Conservation (phyloP, 2,797 vertebrate genomes). For the Sciurus vulgaris region DNA sequence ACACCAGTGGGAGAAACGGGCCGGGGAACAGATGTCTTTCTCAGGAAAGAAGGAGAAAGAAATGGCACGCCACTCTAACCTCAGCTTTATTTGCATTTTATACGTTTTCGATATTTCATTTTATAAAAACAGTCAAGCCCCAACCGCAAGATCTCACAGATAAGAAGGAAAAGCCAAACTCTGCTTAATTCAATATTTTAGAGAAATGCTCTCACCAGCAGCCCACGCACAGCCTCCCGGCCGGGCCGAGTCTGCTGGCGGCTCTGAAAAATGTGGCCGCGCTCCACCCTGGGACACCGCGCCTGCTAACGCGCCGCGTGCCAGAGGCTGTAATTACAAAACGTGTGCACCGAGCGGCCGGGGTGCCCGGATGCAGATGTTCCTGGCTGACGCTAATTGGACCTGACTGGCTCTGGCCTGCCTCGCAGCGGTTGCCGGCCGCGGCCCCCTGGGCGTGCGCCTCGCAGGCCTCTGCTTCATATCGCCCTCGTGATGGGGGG, state of each 20-base stretch:
- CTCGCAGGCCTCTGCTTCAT: constrained; percentile 89
- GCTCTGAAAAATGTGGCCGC: constrained; percentile 91
- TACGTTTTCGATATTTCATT: constrained; percentile 89
- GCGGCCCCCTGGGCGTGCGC: constrained; percentile 86
- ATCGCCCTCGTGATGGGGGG: constrained; percentile 85
- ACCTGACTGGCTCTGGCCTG: constrained; percentile 92
- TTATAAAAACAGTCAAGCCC: constrained; percentile 89
- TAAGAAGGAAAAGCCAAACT: constrained; percentile 90
- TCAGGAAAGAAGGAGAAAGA: constrained; percentile 43
- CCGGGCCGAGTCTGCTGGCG: constrained; percentile 90
- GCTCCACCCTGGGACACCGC: constrained; percentile 91
- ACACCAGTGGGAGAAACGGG: constrained; percentile 46
- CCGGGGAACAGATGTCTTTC: constrained; percentile 85
- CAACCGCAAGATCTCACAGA: constrained; percentile 91
- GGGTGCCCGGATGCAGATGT: constrained; percentile 92
- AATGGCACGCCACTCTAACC: constrained; percentile 78
- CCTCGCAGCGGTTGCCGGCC: constrained; percentile 87
- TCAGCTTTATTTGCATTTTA: constrained; percentile 88
- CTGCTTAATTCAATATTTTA: constrained; percentile 91
- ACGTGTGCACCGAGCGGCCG: constrained; percentile 91
- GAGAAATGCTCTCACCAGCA: constrained; percentile 88
- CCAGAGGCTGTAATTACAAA: constrained; percentile 90
- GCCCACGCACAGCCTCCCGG: constrained; percentile 86
- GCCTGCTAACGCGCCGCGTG: constrained; percentile 89
- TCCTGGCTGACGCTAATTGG: constrained; percentile 91